Base-by-base conservation (phyloP, 2,113 vertebrate genomes). In the Heterochromis multidens region DNA sequence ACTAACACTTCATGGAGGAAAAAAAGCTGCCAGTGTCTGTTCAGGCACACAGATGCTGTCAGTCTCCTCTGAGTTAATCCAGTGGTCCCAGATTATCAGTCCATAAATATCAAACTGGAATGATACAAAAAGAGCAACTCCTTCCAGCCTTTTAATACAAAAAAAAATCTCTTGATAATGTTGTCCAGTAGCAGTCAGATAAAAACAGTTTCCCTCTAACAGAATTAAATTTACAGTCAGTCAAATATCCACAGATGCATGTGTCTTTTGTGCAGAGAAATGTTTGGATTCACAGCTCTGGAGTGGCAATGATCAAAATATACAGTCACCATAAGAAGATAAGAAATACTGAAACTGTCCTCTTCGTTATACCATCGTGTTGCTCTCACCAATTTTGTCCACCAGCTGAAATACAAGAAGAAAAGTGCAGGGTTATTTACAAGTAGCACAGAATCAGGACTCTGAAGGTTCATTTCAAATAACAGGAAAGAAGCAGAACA, bases 381-480 rank as follows among this genome's bases (percentile, higher is more conserved):
- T 99, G 96, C 98, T 98, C 94, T 99, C 98, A 78, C 97, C 97
- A 85, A 96, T 97, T 97, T 98, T 98, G 96, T 99, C 98, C 95
- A 98, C 98, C 89, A 98, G 96, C 98, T 99, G 97, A 56, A 93
- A 93, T 57, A 87, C 21, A 92, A 63, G 1, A n/a, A 67, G 14
- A 83, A 21, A 77, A 25, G 13, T 2, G 6, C 1, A 43, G 5
- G 25, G 35, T 88, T 77, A 78, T 49, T 77, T 43, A 40, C 3
- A 2, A 49, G 14, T 21, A 10, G 10, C 6, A 33, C 13, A 49
- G 23, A 19, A 12, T 61, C 8, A 14, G 8, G 3, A 61, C 40
- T 29, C 9, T 1, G 1, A 57, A 70, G 31, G 23, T 8, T 67
- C 27, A 29, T 46, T 49, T n/a, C n/a, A 83, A 54, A 35, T 56